A percentile compares a stretch with the other conserved stretches of the same genome.
Conservation (phyloP, 2,113 vertebrate species). For the Nothobranchius kuhntae region DNA sequence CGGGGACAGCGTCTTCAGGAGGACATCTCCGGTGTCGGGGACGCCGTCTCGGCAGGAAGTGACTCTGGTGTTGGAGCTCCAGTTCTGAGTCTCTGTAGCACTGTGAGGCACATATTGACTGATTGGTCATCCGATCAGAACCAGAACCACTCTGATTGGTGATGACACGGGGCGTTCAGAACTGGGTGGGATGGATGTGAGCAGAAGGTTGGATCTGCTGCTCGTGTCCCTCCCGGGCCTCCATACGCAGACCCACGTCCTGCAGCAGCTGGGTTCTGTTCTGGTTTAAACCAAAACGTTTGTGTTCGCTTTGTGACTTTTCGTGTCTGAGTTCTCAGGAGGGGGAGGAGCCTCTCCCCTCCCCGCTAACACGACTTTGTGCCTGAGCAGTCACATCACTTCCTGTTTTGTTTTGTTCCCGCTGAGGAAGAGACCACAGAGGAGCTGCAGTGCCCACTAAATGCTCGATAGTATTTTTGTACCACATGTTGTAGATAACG, state of each 20-base stretch:
- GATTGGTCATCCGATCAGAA: neutral
- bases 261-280: neutral
- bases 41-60: constrained; percentile 5
- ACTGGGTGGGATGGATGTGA: neutral
- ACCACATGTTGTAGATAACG: constrained; percentile 85
- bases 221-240: constrained; percentile 1
- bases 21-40: neutral
- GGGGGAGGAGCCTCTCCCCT: neutral
- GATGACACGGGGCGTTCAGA: neutral
- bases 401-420: constrained; percentile 57
- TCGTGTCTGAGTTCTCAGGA: neutral
- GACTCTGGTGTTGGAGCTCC: constrained; percentile 15
- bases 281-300: constrained; percentile 60
- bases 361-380: constrained; percentile 63
- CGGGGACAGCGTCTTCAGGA: neutral
- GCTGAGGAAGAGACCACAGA: constrained; percentile 33
- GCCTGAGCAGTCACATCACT: constrained; percentile 77
- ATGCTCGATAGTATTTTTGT: constrained; percentile 88
- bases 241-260: constrained; percentile 25
- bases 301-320: constrained; percentile 10
- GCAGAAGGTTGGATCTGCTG: no score
- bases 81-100: neutral
- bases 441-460: constrained; percentile 79
- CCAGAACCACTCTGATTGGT: constrained; percentile 1
- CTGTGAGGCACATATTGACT: constrained; percentile 45